Percentiles rank a stretch among this genome's conserved stretches.
Conservation (phyloP, 2,113 vertebrate species). For the Grallaria varia region DNA sequence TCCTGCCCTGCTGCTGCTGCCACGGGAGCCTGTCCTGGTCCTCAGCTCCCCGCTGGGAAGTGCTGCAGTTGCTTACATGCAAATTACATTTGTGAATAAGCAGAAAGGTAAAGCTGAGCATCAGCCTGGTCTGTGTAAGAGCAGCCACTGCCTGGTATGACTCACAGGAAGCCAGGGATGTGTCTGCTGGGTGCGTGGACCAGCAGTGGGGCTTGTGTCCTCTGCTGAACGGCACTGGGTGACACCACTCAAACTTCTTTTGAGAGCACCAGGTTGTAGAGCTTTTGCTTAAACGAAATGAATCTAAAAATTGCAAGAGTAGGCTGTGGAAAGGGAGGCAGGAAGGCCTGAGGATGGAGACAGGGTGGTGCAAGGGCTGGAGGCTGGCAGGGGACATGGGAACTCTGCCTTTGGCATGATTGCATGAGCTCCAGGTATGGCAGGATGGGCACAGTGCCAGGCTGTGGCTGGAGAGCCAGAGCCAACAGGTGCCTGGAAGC, state of each 20-base stretch:
- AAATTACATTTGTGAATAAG: neutral
- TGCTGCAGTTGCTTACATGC: neutral
- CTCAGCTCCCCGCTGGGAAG: neutral
- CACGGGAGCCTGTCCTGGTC: neutral
- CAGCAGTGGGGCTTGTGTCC: neutral
- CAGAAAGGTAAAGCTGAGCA: neutral
- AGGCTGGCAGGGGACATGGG: neutral
- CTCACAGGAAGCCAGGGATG: neutral
- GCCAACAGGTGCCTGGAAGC: neutral
- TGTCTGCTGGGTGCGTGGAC: neutral
- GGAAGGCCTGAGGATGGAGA: neutral
- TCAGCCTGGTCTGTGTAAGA: neutral
- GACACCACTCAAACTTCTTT: neutral
- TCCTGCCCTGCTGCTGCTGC: neutral
- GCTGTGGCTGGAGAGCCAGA: neutral
- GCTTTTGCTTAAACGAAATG: neutral
- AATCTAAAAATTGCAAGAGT: neutral
- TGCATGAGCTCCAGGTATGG: neutral
- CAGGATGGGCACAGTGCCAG: neutral
- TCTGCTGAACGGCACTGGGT: neutral
- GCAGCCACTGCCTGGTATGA: neutral
- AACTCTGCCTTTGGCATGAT: neutral
- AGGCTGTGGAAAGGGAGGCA: neutral
- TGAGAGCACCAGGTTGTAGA: neutral
- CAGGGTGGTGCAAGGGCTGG: neutral